These are phyloP conservation scores for Bugula neritina DNA, from an alignment of 2,888 invertebrate genomes.

Conservation along the genomic window DNA sequence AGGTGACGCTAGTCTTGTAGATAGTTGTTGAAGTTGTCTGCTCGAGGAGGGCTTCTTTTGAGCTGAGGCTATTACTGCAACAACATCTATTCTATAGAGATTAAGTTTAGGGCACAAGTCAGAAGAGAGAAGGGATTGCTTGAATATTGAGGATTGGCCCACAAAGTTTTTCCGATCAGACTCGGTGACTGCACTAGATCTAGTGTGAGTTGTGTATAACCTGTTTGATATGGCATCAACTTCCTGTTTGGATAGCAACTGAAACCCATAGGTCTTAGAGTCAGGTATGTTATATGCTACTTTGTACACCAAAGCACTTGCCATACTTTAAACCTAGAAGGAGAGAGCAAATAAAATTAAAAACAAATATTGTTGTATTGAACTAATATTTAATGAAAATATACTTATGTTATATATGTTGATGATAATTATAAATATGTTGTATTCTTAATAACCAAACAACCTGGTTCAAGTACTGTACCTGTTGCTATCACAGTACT, in stretches of 20 bases:
- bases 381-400: too few species aligned
- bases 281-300: neutral
- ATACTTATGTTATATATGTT: too few species aligned
- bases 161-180: neutral
- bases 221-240: constrained; percentile 7
- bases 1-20: neutral
- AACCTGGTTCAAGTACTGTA: too few species aligned
- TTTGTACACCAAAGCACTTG: neutral
- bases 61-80: constrained; percentile 8
- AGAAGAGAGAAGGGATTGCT: too few species aligned
- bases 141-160: neutral
- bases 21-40: neutral
- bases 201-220: neutral
- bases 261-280: constrained; percentile 18
- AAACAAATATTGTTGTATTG: too few species aligned
- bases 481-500: too few species aligned
- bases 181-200: neutral
- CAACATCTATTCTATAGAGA: neutral
- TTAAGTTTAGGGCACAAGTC: neutral
- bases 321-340: constrained; percentile 13
- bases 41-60: neutral
- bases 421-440: too few species aligned
- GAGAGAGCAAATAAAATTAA: too few species aligned
- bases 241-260: neutral
- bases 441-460: too few species aligned